Conservation (phyloP, 2,888 invertebrate genomes). For the Ethmia dodecea region DNA sequence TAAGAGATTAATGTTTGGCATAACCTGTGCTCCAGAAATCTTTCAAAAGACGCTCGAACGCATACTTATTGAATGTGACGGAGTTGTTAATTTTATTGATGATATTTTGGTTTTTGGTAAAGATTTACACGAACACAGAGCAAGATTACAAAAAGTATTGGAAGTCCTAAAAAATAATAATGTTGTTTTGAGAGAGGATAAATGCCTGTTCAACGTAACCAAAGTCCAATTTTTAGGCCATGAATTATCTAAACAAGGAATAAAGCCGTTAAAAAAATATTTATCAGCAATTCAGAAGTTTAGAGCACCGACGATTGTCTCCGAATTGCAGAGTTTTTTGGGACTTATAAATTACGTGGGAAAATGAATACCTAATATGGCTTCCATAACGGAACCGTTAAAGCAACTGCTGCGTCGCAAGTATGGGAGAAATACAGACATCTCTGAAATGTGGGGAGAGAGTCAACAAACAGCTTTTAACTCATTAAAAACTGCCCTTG, state of each 20-base stretch:
- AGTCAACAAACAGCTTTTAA: conserved; percentile 13
- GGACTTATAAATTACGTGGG: conserved; percentile 17
- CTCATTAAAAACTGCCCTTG: conserved; percentile 3
- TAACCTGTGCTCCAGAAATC: conserved; percentile 42
- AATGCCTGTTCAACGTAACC: conserved; percentile 26
- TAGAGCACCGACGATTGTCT: conserved; percentile 10
- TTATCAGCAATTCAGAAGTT: conserved; percentile 22
- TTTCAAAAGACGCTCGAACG: conserved; percentile 36
- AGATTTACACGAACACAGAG: conserved; percentile 14
- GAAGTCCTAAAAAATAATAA: conserved; percentile 11
- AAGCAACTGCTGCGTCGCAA: conserved; percentile 3
- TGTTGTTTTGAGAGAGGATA: conserved; percentile 18
- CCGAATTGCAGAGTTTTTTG: conserved; percentile 21
- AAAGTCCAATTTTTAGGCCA: conserved; percentile 30
- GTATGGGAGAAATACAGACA: conserved; percentile 6
- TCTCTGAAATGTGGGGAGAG: neutral
- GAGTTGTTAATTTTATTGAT: conserved; percentile 38
- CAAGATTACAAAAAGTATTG: conserved; percentile 21
- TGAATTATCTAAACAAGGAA: conserved; percentile 21
- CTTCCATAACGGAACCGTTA: conserved; percentile 6
- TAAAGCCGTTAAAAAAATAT: conserved; percentile 24
- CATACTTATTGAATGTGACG: conserved; percentile 31
- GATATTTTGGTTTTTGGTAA: conserved; percentile 25
- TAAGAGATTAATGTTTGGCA: conserved; percentile 44
- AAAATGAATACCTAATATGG: conserved; percentile 11